Evolutionary conservation across 2,113 vertebrate species (phyloP).

Genomic region (Cottus gobio): DNA sequence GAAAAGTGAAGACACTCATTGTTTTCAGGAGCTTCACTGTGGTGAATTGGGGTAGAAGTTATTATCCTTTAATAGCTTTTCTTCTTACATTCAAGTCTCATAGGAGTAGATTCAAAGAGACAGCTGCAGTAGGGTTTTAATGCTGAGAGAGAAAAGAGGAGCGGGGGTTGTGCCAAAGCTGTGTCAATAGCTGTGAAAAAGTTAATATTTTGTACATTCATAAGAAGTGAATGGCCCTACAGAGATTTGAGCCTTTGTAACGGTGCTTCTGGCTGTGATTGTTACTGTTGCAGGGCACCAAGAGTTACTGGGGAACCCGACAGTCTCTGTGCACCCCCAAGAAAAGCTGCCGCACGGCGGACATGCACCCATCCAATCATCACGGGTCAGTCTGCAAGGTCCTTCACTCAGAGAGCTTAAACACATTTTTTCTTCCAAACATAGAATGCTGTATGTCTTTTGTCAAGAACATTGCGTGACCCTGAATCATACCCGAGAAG

Average conservation of each 20-base stretch:
- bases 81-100: slow-evolving; percentile 22
- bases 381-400: slow-evolving; percentile 83
- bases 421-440: slow-evolving; percentile 6
- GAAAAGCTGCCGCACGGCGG: slow-evolving; percentile 43
- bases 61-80: slow-evolving; percentile 14
- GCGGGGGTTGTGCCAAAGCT: neutral
- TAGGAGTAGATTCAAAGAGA: slow-evolving; percentile 3
- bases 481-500: neutral
- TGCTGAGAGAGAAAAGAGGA: neutral
- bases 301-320: slow-evolving; percentile 34
- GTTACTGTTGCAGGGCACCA: slow-evolving; percentile 52
- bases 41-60: slow-evolving; percentile 5
- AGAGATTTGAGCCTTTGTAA: slow-evolving; percentile 33
- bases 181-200: neutral
- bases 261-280: slow-evolving; percentile 23
- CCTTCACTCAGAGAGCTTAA: neutral
- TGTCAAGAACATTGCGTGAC: slow-evolving; percentile 33
- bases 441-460: neutral
- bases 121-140: neutral
- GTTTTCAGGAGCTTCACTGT: neutral
- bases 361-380: slow-evolving; percentile 83
- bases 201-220: neutral
- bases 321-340: slow-evolving; percentile 22
- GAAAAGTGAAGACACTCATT: neutral
- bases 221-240: neutral